Evolutionary conservation across 1,140 invertebrate species (phyloP), one percentile per base, ranked within the genome.

Genomic region (Bilobella aurantiaca): DNA sequence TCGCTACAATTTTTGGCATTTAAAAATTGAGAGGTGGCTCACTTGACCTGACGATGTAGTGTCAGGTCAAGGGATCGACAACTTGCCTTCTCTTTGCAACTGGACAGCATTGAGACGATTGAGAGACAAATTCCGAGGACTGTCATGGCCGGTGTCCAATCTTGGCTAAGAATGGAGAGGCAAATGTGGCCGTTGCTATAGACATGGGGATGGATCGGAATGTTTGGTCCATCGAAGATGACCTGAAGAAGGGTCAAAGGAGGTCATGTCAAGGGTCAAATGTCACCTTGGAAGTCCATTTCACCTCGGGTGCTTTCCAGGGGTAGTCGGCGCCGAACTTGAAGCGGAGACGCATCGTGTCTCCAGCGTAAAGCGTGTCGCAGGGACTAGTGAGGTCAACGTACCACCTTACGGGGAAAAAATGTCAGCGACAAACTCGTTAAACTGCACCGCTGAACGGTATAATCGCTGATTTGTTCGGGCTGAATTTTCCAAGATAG

Each of bases 141-240:
- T 27, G 27, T 25, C 14, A 63, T 25, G 1, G 65, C 59, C n/a
- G 65, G 65, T 5, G 27, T 31, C 65, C 65, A 67, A 31, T 63
- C 65, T 14, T 49, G 29, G 2, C 25, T 32, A 32, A 67, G 32
- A 37, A 67, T 63, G 37, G 42, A 56, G 8, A 67, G 46, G 49
- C 65, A 67, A 56, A 67, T 67, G 53, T 67, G 65, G 5, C 65
- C 65, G 29, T 67, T 67, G 46, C 18, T 27, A 32, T 67, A 67
- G 30, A 67, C 34, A 37, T 67, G 65, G 12, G 65, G 65, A 31
- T 67, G 65, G 23, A 56, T 8, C 14, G 65, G 65, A 32, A 67
- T 30, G 28, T 49, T 18, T 12, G n/a, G 1, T 18, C 42, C 60
- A 14, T 63, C 49, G 27, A 67, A 67, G 18, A 46, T 62, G 5